phyloP scores from a whole-genome alignment of 2,888 invertebrate genomes.

The Hoplodrina ambigua region DNA sequence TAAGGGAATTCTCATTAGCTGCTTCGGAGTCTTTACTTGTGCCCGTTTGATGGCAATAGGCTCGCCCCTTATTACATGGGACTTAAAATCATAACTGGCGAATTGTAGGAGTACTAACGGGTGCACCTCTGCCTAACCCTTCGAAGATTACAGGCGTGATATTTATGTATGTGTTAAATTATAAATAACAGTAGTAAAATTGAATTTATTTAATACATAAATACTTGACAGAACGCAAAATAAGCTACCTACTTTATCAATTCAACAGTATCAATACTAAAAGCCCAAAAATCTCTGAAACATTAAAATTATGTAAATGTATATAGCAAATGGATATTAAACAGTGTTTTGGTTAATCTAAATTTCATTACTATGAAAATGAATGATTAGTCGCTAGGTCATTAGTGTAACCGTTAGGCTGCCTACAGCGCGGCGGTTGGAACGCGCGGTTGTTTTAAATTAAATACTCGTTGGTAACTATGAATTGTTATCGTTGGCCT shows the following conservation, averaged over 20 bases:
- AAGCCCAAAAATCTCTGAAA: slow-evolving; percentile 11
- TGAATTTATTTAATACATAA: too few relatives aligned
- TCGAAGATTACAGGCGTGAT: too few relatives aligned
- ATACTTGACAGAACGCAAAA: background rate
- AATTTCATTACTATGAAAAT: slow-evolving; percentile 62
- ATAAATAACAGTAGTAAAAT: too few relatives aligned
- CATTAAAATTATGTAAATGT: slow-evolving; percentile 34
- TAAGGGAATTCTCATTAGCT: too few relatives aligned
- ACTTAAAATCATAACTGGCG: too few relatives aligned
- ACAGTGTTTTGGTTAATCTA: slow-evolving; percentile 58
- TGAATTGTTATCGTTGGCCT: slow-evolving; percentile 42
- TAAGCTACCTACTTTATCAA: slow-evolving; percentile 18
- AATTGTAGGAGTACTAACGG: too few relatives aligned
- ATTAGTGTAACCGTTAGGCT: slow-evolving; percentile 55
- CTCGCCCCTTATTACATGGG: too few relatives aligned
- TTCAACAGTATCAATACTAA: slow-evolving; percentile 27
- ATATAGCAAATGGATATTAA: slow-evolving; percentile 56
- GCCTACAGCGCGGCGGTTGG: slow-evolving; percentile 24
- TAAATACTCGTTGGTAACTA: slow-evolving; percentile 38
- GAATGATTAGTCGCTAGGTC: slow-evolving; percentile 55
- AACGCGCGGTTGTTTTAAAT: slow-evolving; percentile 33
- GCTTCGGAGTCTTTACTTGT: too few relatives aligned
- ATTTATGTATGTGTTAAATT: too few relatives aligned
- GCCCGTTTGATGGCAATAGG: too few relatives aligned
- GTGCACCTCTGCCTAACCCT: too few relatives aligned